These are phyloP conservation scores for Eciton burchellii DNA, from an alignment of 1,140 invertebrate species.

Conservation along the genomic window DNA sequence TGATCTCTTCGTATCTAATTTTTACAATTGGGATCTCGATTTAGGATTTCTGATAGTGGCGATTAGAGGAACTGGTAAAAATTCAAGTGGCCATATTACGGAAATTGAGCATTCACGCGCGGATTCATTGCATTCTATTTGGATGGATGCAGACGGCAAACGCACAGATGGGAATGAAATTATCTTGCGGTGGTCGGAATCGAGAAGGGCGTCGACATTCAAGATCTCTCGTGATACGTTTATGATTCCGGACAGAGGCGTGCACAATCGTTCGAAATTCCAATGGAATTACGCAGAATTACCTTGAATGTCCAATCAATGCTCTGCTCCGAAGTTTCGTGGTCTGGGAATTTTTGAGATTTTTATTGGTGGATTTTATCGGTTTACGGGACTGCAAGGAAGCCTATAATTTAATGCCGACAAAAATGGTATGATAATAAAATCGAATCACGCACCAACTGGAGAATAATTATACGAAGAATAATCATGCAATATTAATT, in stretches of 20 bases:
- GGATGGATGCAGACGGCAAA: not conserved
- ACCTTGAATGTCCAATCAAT: constrained; percentile 31
- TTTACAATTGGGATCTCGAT: constrained; percentile 5
- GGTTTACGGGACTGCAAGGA: not conserved
- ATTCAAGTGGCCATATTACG: not conserved
- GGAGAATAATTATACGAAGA: not conserved
- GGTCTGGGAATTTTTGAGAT: constrained; percentile 16
- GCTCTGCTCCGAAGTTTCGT: not conserved
- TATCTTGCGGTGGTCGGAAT: constrained; percentile 26
- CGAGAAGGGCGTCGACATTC: constrained; percentile 34
- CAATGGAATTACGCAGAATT: constrained; percentile 17
- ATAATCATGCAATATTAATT: too few species aligned
- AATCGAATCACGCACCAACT: not conserved
- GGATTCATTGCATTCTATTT: not conserved
- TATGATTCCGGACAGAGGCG: constrained; percentile 47
- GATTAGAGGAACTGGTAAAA: not conserved
- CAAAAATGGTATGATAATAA: not conserved
- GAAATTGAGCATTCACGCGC: not conserved
- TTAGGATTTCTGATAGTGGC: not conserved
- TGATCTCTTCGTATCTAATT: too few species aligned
- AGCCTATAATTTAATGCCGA: not conserved
- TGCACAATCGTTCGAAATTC: constrained; percentile 30
- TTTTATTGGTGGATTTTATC: constrained; percentile 14
- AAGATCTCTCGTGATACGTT: constrained; percentile 36
- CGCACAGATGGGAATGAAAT: not conserved